Evolutionary conservation across 2,797 vertebrate species (phyloP).

Genomic region (Bradypodion ventrale): DNA sequence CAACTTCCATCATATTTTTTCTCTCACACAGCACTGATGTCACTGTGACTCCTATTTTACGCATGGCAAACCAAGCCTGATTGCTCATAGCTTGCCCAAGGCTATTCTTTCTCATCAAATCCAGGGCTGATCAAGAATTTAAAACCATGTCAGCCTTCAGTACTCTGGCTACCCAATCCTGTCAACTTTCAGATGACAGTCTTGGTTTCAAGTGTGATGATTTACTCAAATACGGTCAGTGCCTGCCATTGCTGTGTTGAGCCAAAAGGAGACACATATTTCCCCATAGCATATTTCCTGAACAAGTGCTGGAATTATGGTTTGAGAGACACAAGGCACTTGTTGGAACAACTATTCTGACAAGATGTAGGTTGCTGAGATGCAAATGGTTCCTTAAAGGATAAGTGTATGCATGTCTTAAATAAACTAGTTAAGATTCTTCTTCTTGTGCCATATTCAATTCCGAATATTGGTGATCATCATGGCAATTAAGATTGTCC

Average conservation of each 20-base stretch:
- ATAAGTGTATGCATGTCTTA: background rate
- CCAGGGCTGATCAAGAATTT: background rate
- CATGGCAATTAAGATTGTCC: no score
- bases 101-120: conserved; percentile 6
- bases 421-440: background rate
- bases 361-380: background rate
- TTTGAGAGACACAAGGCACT: background rate
- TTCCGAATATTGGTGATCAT: no score
- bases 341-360: background rate
- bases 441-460: no score
- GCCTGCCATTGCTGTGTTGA: background rate
- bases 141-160: background rate
- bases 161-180: background rate
- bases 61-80: background rate
- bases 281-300: background rate
- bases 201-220: background rate
- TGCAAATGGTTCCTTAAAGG: background rate
- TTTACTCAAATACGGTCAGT: background rate
- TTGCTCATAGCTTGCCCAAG: background rate
- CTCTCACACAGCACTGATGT: background rate
- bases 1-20: background rate
- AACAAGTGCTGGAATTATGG: background rate
- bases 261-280: background rate
- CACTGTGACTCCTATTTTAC: background rate
- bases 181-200: background rate